Base-by-base conservation (phyloP, 2,113 vertebrate species). In the Lophochroa leadbeateri region DNA sequence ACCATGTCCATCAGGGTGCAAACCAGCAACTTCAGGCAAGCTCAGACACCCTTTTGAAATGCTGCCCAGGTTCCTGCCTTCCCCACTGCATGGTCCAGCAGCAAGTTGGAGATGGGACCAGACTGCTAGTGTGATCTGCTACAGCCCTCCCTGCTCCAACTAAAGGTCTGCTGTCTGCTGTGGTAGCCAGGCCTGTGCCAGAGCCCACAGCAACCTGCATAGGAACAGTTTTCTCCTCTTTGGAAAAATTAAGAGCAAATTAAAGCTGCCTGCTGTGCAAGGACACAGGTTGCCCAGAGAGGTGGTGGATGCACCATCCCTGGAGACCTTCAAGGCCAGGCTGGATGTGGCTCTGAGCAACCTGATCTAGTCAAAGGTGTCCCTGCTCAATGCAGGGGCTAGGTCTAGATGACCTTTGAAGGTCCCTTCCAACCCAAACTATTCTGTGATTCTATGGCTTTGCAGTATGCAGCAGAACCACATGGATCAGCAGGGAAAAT, bases 231-330 rank as follows among this genome's bases (percentile, higher is more conserved):
- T 16, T 12, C 63, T 41, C 13, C 10, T 80, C 52, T 49, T 13
- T 10, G 23, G 25, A 19, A 28, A 25, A 37, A 52, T 17, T 31
- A 10, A 1, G 29, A 58, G 31, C 35, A 43, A 7, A 29, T 0
- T 27, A 43, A 68, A 74, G 49, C 18, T 3, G 3, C 1, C 16
- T 15, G 13, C 28, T 0, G 0, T 29, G 58, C 0, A 0, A 92
- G 49, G 1, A 0, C 57, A 57, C 13, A 10, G 6, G 33, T 15
- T 23, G 33, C 21, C 21, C 57, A 35, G 57, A 58, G 33, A 24
- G 13, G 33, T 24, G 33, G 13, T 35, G 3, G 8, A 58, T 24
- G 20, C 31, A 33, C 31, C 52, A 31, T 11, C 29, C 29, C 19
- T 58, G 33, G 13, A 35, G 21, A 58, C 57, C 13, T 35, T 58